phyloP scores from a whole-genome alignment of 1,140 invertebrate genomes.

The Matsumurasca onukii region DNA sequence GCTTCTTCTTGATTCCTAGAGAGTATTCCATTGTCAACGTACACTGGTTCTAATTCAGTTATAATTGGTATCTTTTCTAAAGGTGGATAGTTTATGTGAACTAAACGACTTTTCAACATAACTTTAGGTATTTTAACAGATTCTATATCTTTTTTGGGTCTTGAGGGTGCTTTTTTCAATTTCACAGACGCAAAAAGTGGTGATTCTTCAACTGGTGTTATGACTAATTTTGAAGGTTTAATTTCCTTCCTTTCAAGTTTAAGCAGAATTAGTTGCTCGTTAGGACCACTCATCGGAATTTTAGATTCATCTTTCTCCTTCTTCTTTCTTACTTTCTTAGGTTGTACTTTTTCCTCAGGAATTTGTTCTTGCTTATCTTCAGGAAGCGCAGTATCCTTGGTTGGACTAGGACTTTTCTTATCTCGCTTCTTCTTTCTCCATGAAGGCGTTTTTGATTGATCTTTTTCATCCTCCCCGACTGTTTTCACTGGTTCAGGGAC shows the following conservation, averaged over 20 bases:
- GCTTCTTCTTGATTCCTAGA: constrained; percentile 70
- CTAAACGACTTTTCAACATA: constrained; percentile 63
- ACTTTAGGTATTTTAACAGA: constrained; percentile 60
- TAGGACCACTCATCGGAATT: constrained; percentile 39
- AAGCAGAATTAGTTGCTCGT: constrained; percentile 27
- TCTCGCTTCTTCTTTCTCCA: constrained; percentile 17
- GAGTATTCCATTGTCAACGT: constrained; percentile 61
- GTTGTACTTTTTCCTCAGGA: constrained; percentile 4
- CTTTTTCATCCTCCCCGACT: neutral
- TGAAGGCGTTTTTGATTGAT: constrained; percentile 4
- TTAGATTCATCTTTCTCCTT: constrained; percentile 39
- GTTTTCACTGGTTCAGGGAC: neutral
- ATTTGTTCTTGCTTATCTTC: neutral
- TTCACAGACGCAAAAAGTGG: constrained; percentile 62
- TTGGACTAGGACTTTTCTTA: too few relatives aligned
- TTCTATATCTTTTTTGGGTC: constrained; percentile 52
- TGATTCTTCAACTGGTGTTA: constrained; percentile 48
- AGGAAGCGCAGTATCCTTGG: too few relatives aligned
- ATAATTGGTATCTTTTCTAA: constrained; percentile 43
- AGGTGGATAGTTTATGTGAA: constrained; percentile 51
- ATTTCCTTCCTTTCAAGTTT: constrained; percentile 49
- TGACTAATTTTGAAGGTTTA: constrained; percentile 51
- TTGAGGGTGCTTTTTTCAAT: constrained; percentile 58
- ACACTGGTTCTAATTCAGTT: constrained; percentile 41
- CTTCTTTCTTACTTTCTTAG: constrained; percentile 32